Evolutionary conservation across 2,888 invertebrate genomes (phyloP).

Genomic region (Drosophila mimetica): DNA sequence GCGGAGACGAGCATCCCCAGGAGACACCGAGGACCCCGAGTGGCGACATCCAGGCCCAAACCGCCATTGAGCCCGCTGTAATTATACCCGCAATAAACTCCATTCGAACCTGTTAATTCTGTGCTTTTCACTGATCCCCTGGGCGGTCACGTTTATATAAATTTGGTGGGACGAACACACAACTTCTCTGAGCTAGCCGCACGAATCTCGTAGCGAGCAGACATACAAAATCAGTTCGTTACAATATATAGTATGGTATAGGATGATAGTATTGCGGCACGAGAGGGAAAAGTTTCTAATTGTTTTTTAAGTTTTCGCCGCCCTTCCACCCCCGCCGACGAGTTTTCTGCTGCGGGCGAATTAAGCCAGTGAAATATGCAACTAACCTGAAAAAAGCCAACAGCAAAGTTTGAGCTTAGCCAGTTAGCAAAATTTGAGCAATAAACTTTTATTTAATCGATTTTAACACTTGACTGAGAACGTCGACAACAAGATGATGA

Average conservation of each 20-base stretch:
- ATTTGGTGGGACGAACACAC: no score
- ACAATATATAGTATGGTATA: background rate
- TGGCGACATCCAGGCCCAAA: no score
- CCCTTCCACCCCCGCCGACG: background rate
- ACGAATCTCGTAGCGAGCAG: no score
- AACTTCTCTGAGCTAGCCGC: no score
- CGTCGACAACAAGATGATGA: constrained; percentile 27
- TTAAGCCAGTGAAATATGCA: constrained; percentile 33
- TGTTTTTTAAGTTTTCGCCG: constrained; percentile 33
- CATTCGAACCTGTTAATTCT: no score
- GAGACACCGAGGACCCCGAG: no score
- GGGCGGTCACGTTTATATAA: no score
- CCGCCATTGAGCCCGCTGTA: no score
- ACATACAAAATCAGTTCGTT: no score
- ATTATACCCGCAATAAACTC: no score
- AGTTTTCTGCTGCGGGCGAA: constrained; percentile 23
- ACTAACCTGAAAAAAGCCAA: constrained; percentile 33
- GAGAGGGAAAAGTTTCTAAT: constrained; percentile 35
- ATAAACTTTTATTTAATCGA: constrained; percentile 78
- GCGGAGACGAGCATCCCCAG: no score
- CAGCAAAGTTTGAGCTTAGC: constrained; percentile 46
- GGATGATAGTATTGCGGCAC: constrained; percentile 1
- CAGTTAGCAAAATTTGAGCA: constrained; percentile 76
- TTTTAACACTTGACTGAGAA: constrained; percentile 76
- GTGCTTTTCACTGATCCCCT: no score